Percentiles rank a stretch among this genome's conserved stretches.
phyloP scores from a whole-genome alignment of 2,888 invertebrate genomes.

The Chrysomela aeneicollis region DNA sequence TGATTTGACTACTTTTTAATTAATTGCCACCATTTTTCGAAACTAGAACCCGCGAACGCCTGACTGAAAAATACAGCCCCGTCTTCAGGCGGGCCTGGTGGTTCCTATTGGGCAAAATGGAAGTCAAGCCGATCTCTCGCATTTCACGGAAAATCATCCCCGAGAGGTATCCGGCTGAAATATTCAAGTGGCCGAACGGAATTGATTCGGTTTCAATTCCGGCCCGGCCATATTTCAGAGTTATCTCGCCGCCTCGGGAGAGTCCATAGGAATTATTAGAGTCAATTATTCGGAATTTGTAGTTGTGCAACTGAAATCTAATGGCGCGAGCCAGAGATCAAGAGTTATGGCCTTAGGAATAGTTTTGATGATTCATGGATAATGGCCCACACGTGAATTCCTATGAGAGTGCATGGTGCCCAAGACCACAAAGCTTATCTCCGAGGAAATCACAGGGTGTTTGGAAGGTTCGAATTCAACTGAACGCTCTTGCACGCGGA shows the following conservation, averaged over 20 bases:
- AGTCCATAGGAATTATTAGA: conserved; percentile 2
- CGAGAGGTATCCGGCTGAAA: conserved; percentile 1
- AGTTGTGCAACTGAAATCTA: conserved; percentile 2
- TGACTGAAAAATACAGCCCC: conserved; percentile 4
- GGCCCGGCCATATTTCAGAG: background rate
- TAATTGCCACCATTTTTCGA: too few species aligned
- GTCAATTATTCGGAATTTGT: conserved; percentile 2
- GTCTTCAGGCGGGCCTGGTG: conserved; percentile 3
- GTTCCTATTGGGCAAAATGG: conserved; percentile 15
- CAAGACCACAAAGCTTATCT: too few species aligned
- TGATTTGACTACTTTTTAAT: too few species aligned
- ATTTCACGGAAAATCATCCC: conserved; percentile 15
- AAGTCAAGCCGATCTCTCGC: conserved; percentile 8
- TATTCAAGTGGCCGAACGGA: conserved; percentile 8
- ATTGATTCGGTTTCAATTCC: conserved; percentile 14
- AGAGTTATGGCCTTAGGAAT: background rate
- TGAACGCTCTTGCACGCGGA: too few species aligned
- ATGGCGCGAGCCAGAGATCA: background rate
- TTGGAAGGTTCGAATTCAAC: too few species aligned
- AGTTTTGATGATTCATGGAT: background rate
- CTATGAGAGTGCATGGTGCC: background rate
- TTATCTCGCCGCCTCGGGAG: background rate
- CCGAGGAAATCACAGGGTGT: too few species aligned
- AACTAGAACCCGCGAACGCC: background rate
- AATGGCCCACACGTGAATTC: background rate